Evolutionary conservation across 2,888 invertebrate genomes (phyloP), one percentile per base, ranked within the genome.

Genomic region (Tenthredo amoena): DNA sequence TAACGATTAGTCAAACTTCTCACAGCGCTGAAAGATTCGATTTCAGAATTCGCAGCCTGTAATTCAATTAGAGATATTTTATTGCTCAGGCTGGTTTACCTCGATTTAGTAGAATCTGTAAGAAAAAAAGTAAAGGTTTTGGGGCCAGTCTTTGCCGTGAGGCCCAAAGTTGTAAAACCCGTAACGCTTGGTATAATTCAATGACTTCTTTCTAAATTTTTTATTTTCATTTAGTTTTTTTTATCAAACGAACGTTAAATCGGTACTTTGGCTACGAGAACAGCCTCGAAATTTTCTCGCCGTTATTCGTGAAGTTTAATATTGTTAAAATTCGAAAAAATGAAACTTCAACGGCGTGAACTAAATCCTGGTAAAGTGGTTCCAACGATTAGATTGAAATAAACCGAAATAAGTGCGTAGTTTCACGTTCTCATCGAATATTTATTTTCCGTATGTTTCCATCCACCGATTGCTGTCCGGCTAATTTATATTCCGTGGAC

Each of bases 341-440:
- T 71, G 55, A 34, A 37, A 71, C 37, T 15, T 15, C 47, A 47
- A 47, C 37, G 37, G 2, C 71, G 3, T 31, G 34, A 71, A 15
- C 43, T 40, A 2, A 74, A 74, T 26, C 10, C 43, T n/a, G 43
- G 72, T 43, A 43, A 43, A 74, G 21, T 43, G 72, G 40, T 74
- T 74, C n/a, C 9, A 74, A 12, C 43, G 72, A 43, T 40, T 43
- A 43, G 6, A 71, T n/a, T 15, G 21, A 15, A 68, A 68, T 18
- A 68, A 43, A 15, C 37, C 72, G 43, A n/a, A 18, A 6, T 34
- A 37, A 74, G 43, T 26, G 72, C 72, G 72, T 74, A 43, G 72
- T 74, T 43, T 74, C 72, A 74, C 72, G 72, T 74, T 74, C 72
- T 74, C 72, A 43, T 74, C 43, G 72, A 74, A 74, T 74, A 74